Percentiles rank a stretch among this genome's conserved stretches.
Conservation (phyloP, 2,888 invertebrate species). For the Julus scanicus region DNA sequence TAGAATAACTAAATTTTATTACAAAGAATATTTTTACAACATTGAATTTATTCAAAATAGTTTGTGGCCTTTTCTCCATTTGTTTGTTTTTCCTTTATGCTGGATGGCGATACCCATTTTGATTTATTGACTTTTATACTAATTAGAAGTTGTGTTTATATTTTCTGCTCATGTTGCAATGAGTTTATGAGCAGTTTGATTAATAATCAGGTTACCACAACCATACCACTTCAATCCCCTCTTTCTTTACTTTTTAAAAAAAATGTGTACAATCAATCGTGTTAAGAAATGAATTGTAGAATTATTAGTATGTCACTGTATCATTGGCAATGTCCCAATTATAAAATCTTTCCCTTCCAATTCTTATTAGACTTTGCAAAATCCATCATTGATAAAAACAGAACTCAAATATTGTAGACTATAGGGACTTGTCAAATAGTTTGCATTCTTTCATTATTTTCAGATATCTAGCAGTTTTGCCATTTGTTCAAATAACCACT, state of each 20-base stretch:
- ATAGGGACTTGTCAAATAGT: background rate
- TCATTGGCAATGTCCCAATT: background rate
- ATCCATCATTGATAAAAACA: slow-evolving; percentile 20
- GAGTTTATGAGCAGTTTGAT: background rate
- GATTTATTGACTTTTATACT: slow-evolving; percentile 4
- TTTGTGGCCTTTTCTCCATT: background rate
- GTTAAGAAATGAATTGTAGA: slow-evolving; percentile 10
- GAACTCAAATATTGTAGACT: slow-evolving; percentile 2
- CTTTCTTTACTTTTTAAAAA: background rate
- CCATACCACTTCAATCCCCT: background rate
- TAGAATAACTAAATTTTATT: slow-evolving; percentile 34
- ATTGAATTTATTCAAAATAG: slow-evolving; percentile 31
- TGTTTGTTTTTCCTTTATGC: background rate
- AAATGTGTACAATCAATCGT: background rate
- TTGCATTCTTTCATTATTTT: background rate
- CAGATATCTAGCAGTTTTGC: background rate
- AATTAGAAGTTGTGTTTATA: background rate
- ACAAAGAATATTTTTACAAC: slow-evolving; percentile 36
- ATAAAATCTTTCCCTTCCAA: background rate
- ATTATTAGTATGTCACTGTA: background rate
- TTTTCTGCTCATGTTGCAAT: background rate
- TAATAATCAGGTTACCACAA: background rate
- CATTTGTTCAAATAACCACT: background rate
- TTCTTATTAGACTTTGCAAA: background rate
- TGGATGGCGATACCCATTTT: background rate